Evolutionary conservation across 2,888 invertebrate genomes (phyloP), one percentile per base, ranked within the genome.

Genomic region (Callimorpha dominula): DNA sequence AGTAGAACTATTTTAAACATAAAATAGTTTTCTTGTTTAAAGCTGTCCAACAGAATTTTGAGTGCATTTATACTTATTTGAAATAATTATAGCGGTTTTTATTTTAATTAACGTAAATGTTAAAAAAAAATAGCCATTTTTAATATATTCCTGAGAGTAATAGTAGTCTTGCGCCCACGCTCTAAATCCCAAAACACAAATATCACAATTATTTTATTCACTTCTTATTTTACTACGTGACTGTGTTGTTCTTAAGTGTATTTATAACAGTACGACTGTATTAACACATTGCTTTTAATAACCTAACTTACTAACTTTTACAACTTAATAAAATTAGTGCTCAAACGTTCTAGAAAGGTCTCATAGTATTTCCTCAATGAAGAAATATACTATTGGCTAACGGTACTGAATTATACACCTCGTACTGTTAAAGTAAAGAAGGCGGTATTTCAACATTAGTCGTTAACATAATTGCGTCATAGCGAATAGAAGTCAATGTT

Each of bases 401-500:
- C 14, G 20, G 12, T 60, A 14, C 6, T 43, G 42, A 42, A 42
- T 42, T 63, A 42, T 42, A 42, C 42, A 42, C 40, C 20, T 42
- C 63, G 4, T 15, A 63, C 8, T 17, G 43, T 63, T 15, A 20
- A 43, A 46, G 64, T 43, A 57, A 70, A 52, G 64, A 54, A 54
- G 52, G 6, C 12, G 14, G 17, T 64, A 64, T 70, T 70, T 57
- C 70, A 43, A 64, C 52, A 70, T 42, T 20, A 15, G 20, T 5
- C n/a, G 20, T 65, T 20, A 43, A 43, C 52, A 50, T 46, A 20
- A 42, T 63, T 69, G 49, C 62, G 40, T 62, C 40, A 17, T n/a
- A 50, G 15, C 52, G 42, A 64, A 54, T 64, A 15, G 52, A 17
- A 62, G 50, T 12, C 15, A 50, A 64, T 70, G 70, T 57, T 70